Percentiles rank a stretch among this genome's conserved stretches.
Conservation (phyloP, 2,797 vertebrate species). For the Otolemur crassicaudatus region DNA sequence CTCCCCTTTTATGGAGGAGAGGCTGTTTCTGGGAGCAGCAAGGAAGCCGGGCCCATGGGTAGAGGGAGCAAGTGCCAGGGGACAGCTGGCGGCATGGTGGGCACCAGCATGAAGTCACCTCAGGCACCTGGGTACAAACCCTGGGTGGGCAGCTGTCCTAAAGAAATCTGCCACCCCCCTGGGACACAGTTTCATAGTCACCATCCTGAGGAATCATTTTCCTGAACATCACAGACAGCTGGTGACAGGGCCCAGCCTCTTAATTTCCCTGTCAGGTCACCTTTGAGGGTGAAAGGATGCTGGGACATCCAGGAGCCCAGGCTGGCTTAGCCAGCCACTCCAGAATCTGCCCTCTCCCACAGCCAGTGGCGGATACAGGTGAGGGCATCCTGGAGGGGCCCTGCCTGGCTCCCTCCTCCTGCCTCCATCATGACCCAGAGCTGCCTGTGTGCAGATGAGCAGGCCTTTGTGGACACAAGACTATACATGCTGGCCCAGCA, state of each 20-base stretch:
- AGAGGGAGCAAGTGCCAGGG: neutral
- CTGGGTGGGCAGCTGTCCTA: neutral
- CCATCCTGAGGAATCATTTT: neutral
- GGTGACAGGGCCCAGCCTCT: neutral
- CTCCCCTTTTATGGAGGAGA: too few species aligned
- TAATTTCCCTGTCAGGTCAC: neutral
- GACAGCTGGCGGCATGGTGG: rapidly evolving
- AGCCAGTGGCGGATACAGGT: too few species aligned
- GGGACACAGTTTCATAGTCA: neutral
- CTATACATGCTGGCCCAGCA: rapidly evolving
- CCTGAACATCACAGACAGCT: neutral
- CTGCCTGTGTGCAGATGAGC: neutral
- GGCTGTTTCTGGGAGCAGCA: neutral
- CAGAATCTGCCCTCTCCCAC: neutral
- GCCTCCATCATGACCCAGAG: neutral
- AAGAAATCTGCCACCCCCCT: rapidly evolving
- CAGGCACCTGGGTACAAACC: rapidly evolving
- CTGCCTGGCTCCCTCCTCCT: neutral
- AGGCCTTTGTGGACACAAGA: neutral
- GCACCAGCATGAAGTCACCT: rapidly evolving
- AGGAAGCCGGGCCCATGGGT: too few species aligned
- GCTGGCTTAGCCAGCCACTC: neutral
- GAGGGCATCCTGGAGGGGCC: neutral
- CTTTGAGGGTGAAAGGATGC: rapidly evolving
- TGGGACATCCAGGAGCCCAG: neutral